Percentiles rank a stretch among this genome's conserved stretches.
Conservation (phyloP, 2,888 invertebrate genomes). For the Agonopterix heracliana region DNA sequence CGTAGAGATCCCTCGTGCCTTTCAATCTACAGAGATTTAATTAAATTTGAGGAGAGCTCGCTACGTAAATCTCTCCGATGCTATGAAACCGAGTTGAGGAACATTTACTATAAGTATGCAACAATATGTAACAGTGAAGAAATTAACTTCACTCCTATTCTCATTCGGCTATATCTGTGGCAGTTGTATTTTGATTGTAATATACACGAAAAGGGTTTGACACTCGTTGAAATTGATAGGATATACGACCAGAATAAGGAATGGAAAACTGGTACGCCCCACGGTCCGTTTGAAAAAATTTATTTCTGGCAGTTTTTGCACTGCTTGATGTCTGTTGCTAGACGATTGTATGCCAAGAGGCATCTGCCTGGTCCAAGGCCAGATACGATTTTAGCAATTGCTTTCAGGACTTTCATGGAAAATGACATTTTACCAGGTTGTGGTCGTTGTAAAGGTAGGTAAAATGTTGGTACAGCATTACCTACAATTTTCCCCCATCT, state of each 20-base stretch:
- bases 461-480: not conserved
- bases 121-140: slow-evolving; percentile 54
- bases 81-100: slow-evolving; percentile 62
- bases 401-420: slow-evolving; percentile 72
- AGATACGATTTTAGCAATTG: slow-evolving; percentile 67
- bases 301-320: slow-evolving; percentile 79
- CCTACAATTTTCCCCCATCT: not conserved
- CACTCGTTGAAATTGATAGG: slow-evolving; percentile 69
- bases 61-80: slow-evolving; percentile 59
- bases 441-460: slow-evolving; percentile 54
- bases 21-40: slow-evolving; percentile 25
- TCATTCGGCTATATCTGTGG: slow-evolving; percentile 76
- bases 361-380: slow-evolving; percentile 43
- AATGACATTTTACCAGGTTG: slow-evolving; percentile 57
- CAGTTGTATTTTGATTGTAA: slow-evolving; percentile 77
- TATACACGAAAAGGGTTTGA: slow-evolving; percentile 62
- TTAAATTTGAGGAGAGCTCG: slow-evolving; percentile 59
- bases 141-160: slow-evolving; percentile 50
- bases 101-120: slow-evolving; percentile 72
- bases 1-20: slow-evolving; percentile 9
- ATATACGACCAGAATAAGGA: slow-evolving; percentile 62
- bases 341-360: slow-evolving; percentile 57
- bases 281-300: slow-evolving; percentile 77
- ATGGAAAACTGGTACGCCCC: slow-evolving; percentile 57
- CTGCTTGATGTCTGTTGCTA: slow-evolving; percentile 69